Evolutionary conservation across 2,888 invertebrate genomes (phyloP).

Genomic region (Amblyjoppa fuscipennis): DNA sequence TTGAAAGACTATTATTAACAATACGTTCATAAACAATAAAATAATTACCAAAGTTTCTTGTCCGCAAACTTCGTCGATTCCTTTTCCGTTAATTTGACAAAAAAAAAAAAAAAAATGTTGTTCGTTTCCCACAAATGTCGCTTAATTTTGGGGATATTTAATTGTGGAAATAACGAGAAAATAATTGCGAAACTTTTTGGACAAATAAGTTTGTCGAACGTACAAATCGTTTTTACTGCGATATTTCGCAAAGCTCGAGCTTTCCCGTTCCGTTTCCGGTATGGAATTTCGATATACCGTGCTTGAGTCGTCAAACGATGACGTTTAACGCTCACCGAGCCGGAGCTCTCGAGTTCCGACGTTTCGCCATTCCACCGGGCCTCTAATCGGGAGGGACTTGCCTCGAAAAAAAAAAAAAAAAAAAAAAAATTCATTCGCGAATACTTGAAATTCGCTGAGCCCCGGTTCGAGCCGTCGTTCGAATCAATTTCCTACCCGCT

Average conservation of each 20-base stretch:
- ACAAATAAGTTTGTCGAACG: too few species aligned
- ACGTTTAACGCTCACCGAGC: constrained; percentile 2
- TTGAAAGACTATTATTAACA: too few species aligned
- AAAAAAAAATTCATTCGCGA: constrained; percentile 58
- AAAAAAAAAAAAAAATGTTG: too few species aligned
- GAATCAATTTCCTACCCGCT: constrained; percentile 75
- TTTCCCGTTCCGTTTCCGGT: background rate
- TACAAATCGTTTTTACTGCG: background rate
- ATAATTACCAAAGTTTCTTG: too few species aligned
- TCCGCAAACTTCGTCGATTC: too few species aligned
- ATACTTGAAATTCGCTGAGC: constrained; percentile 60
- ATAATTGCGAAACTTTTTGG: too few species aligned
- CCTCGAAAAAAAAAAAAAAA: constrained; percentile 44
- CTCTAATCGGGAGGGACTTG: constrained; percentile 17
- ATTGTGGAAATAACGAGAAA: background rate
- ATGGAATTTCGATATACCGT: constrained; percentile 25
- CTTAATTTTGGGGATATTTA: constrained; percentile 2
- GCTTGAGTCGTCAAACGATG: constrained; percentile 13
- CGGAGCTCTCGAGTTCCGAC: constrained; percentile 25
- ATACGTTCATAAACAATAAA: too few species aligned
- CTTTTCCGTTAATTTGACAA: too few species aligned
- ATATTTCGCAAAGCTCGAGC: background rate
- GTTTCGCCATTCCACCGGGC: background rate
- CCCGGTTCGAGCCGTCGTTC: constrained; percentile 44
- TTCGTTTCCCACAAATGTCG: too few species aligned